Evolutionary conservation across 2,113 vertebrate species (phyloP).

Genomic region (Menura novaehollandiae): DNA sequence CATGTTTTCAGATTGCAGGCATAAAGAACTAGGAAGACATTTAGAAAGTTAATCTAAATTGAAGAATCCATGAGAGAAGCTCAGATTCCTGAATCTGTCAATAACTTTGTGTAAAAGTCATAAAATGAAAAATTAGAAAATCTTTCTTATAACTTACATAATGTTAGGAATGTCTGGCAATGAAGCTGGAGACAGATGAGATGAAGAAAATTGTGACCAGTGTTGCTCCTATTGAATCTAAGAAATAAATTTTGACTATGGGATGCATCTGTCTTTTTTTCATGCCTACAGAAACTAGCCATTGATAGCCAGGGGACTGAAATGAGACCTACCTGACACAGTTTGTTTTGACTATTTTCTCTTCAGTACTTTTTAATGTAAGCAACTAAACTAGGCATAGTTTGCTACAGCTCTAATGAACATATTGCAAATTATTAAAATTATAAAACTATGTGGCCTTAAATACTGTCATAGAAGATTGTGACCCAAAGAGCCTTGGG

Average conservation of each 20-base stretch:
- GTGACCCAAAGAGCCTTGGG: slow-evolving; percentile 29
- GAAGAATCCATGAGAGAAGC: not conserved
- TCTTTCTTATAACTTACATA: slow-evolving; percentile 32
- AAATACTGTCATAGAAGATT: slow-evolving; percentile 57
- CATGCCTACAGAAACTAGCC: not conserved
- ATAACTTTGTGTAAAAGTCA: not conserved
- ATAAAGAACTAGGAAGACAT: not conserved
- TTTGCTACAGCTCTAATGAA: slow-evolving; percentile 60
- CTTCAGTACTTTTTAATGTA: slow-evolving; percentile 73
- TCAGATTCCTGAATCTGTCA: not conserved
- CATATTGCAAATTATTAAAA: slow-evolving; percentile 69
- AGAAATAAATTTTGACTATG: not conserved
- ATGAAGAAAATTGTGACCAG: slow-evolving; percentile 37
- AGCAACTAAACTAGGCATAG: slow-evolving; percentile 69
- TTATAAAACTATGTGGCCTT: slow-evolving; percentile 54
- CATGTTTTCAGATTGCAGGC: not conserved
- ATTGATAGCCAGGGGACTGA: not conserved
- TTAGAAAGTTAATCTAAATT: not conserved
- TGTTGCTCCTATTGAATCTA: not conserved
- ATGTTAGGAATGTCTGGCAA: slow-evolving; percentile 38
- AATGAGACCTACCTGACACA: not conserved
- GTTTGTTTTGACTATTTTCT: slow-evolving; percentile 68
- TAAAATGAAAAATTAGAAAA: slow-evolving; percentile 24
- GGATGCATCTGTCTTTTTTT: not conserved
- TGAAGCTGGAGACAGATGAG: slow-evolving; percentile 52